Percentiles rank a stretch among this genome's conserved stretches.
Conservation (phyloP, 2,888 invertebrate species). For the Plebejus argus region DNA sequence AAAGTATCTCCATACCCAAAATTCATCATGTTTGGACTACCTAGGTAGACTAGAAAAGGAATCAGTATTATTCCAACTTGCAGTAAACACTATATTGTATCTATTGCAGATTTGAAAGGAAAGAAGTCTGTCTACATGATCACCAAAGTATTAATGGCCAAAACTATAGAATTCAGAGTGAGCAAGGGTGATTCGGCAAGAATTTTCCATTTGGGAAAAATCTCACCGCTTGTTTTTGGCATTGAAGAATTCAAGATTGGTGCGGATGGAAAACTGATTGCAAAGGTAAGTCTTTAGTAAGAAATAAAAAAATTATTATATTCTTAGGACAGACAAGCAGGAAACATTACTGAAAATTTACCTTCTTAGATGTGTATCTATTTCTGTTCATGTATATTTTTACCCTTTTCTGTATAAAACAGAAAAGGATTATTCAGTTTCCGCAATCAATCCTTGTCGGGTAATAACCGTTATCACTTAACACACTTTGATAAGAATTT, state of each 20-base stretch:
- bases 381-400: too few relatives aligned
- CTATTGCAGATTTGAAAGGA: constrained; percentile 64
- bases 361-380: too few relatives aligned
- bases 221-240: constrained; percentile 73
- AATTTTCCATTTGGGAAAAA: constrained; percentile 76
- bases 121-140: constrained; percentile 77
- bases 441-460: constrained; percentile 4
- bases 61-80: too few relatives aligned
- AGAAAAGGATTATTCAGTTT: not conserved
- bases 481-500: constrained; percentile 19
- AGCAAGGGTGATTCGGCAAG: constrained; percentile 71
- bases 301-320: too few relatives aligned
- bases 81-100: not conserved
- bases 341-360: too few relatives aligned
- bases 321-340: too few relatives aligned
- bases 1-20: too few relatives aligned
- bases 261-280: constrained; percentile 69
- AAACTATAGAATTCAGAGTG: constrained; percentile 76
- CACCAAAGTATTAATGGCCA: constrained; percentile 73
- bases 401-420: not conserved
- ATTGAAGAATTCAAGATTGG: constrained; percentile 71
- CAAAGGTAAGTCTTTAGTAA: constrained; percentile 57
- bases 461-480: constrained; percentile 5
- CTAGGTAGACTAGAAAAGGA: too few relatives aligned
- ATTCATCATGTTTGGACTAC: too few relatives aligned